A percentile compares a stretch with the other conserved stretches of the same genome.
Conservation (phyloP, 2,113 vertebrate genomes). For the Strix aluco region DNA sequence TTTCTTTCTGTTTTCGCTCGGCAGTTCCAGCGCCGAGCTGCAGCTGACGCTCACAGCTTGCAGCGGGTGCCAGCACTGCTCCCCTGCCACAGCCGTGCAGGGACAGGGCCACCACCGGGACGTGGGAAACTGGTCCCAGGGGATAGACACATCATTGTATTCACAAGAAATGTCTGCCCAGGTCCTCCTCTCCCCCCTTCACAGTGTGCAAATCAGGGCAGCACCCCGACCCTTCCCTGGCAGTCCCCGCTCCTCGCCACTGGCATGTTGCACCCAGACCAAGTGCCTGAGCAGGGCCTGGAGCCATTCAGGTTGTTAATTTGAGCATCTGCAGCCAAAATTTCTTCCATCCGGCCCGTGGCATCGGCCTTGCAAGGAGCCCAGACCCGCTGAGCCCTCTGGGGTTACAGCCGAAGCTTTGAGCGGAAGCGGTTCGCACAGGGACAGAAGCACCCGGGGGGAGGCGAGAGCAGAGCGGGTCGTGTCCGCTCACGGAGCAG, state of each 20-base stretch:
- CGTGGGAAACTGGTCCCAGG: neutral
- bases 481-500: neutral
- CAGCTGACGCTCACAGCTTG: neutral
- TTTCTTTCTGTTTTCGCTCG: neutral
- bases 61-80: neutral
- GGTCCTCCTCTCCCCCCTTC: neutral
- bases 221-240: neutral
- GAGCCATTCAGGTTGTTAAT: neutral
- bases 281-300: neutral
- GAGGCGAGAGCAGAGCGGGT: neutral
- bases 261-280: accelerated
- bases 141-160: accelerated
- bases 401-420: accelerated
- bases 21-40: neutral
- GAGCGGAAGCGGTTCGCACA: accelerated
- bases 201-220: neutral
- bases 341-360: accelerated
- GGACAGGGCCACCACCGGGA: accelerated
- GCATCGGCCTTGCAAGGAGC: neutral
- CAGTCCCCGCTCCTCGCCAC: neutral
- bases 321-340: neutral
- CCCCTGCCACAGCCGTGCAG: neutral
- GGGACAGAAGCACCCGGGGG: neutral
- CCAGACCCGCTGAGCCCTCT: accelerated
- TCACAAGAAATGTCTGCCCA: neutral